Percentiles rank a stretch among this genome's conserved stretches.
phyloP scores from a whole-genome alignment of 2,797 vertebrate species.

The Rachycentron canadum region DNA sequence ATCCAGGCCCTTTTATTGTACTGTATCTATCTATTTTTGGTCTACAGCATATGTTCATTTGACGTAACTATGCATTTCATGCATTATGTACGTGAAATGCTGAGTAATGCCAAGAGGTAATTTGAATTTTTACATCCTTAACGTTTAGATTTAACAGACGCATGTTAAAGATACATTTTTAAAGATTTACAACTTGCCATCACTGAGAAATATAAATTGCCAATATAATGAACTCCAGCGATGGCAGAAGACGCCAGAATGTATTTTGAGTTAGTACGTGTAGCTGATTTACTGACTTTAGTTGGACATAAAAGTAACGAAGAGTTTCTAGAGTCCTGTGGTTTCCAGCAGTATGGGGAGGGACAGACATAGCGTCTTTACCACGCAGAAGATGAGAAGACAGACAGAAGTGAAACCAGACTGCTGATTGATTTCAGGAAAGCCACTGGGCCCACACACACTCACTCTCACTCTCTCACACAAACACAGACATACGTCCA shows the following conservation, averaged over 20 bases:
- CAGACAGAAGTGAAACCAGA: constrained; percentile 71
- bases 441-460: constrained; percentile 63
- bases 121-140: not conserved
- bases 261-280: constrained; percentile 3
- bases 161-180: not conserved
- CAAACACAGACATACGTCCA: constrained; percentile 22
- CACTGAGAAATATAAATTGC: not conserved
- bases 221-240: not conserved
- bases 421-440: constrained; percentile 72
- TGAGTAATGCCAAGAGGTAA: not conserved
- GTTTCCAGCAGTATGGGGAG: constrained; percentile 37
- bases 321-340: constrained; percentile 18
- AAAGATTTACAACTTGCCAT: not conserved
- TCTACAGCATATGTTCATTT: too few relatives aligned
- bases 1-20: too few relatives aligned
- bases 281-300: constrained; percentile 30
- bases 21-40: too few relatives aligned
- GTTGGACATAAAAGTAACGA: constrained; percentile 11
- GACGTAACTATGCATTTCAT: too few relatives aligned
- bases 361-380: constrained; percentile 56
- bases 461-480: constrained; percentile 38
- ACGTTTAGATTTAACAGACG: not conserved
- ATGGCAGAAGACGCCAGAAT: constrained; percentile 26
- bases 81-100: too few relatives aligned
- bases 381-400: constrained; percentile 66